Evolutionary conservation across 1,140 invertebrate species (phyloP).

Genomic region (Olivierus martensii): DNA sequence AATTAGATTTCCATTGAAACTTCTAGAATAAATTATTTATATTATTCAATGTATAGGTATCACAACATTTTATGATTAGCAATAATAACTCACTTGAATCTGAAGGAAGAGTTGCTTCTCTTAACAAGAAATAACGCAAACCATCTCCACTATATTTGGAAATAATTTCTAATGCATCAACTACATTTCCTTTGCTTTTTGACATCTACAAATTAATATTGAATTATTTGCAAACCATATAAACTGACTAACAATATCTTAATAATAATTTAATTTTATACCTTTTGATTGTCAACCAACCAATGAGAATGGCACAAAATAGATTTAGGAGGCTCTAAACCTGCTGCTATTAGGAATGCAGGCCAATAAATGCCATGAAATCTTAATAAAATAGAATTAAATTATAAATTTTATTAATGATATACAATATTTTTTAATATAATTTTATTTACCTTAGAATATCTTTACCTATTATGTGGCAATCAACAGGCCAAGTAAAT

Average conservation of each 20-base stretch:
- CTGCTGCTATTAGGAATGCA: constrained; percentile 88
- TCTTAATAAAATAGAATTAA: constrained; percentile 29
- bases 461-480: constrained; percentile 94
- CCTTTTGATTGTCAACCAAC: constrained; percentile 74
- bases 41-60: no score
- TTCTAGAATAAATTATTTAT: no score
- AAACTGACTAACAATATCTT: neutral
- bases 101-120: constrained; percentile 70
- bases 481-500: constrained; percentile 62
- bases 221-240: neutral
- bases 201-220: constrained; percentile 57
- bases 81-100: constrained; percentile 68
- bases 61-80: no score
- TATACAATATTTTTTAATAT: neutral
- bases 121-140: constrained; percentile 77
- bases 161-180: constrained; percentile 54
- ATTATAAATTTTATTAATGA: neutral
- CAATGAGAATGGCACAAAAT: constrained; percentile 91
- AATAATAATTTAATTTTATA: constrained; percentile 14
- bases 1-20: no score
- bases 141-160: constrained; percentile 46
- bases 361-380: constrained; percentile 99
- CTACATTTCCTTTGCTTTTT: constrained; percentile 85
- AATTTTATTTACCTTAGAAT: constrained; percentile 63
- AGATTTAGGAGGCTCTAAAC: constrained; percentile 56